Conservation (phyloP, 2,797 vertebrate genomes). For the Fistularia commersonii region DNA sequence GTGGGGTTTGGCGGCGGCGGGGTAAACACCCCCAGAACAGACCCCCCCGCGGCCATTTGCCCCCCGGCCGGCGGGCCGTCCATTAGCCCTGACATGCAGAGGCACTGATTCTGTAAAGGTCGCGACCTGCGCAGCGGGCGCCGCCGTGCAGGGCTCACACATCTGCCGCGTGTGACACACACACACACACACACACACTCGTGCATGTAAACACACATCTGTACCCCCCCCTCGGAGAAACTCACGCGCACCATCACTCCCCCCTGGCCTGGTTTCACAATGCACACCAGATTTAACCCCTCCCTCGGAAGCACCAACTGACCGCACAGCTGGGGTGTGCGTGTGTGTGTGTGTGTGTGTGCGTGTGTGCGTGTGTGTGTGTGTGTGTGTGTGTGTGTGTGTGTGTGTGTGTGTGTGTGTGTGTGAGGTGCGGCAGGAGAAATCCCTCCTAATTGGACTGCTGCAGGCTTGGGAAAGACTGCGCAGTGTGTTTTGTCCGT, state of each 20-base stretch:
- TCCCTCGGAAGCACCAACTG: conserved; percentile 38
- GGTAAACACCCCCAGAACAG: no score
- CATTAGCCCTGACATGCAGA: conserved; percentile 86
- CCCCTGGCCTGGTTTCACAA: conserved; percentile 36
- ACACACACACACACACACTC: conserved; percentile 66
- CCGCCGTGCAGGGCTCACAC: conserved; percentile 73
- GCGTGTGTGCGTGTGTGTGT: conserved; percentile 14
- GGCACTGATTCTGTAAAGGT: conserved; percentile 91
- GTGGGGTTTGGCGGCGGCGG: no score
- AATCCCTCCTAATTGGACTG: conserved; percentile 70
- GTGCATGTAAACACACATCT: conserved; percentile 2
- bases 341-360: conserved; percentile 20
- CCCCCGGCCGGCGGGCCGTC: conserved; percentile 58
- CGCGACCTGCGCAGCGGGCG: conserved; percentile 74
- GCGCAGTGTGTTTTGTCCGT: no score
- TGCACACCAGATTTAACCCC: conserved; percentile 43
- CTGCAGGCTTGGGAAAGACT: conserved; percentile 62
- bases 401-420: conserved; percentile 14
- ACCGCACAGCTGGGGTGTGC: conserved; percentile 48
- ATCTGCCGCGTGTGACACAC: conserved; percentile 67
- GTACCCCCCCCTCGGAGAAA: conserved; percentile 18
- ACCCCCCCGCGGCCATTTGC: conserved; percentile 32
- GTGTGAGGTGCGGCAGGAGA: conserved; percentile 50
- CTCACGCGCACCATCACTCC: conserved; percentile 16
- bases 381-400: conserved; percentile 21